Conservation (phyloP, 2,888 invertebrate genomes). For the Morpho deidamia region DNA sequence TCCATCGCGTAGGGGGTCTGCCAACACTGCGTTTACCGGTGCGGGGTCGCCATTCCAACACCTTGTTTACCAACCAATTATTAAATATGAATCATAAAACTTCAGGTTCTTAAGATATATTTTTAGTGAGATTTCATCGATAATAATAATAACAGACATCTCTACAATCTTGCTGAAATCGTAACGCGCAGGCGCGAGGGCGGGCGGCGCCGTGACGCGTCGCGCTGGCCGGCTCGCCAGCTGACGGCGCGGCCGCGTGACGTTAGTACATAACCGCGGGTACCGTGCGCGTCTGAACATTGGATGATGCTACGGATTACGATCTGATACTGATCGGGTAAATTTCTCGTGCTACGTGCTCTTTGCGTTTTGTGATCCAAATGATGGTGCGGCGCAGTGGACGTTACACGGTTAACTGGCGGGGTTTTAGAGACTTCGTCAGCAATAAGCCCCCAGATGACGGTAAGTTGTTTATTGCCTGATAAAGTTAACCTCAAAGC, state of each 20-base stretch:
- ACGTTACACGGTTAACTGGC: constrained; percentile 73
- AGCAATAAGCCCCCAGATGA: constrained; percentile 71
- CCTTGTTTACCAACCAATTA: too few species aligned
- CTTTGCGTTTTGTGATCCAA: constrained; percentile 30
- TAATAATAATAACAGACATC: constrained; percentile 19
- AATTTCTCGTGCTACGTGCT: constrained; percentile 24
- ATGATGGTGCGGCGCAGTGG: constrained; percentile 76
- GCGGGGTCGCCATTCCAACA: too few species aligned
- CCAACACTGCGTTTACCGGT: too few species aligned
- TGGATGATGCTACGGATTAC: constrained; percentile 34
- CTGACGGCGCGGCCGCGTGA: constrained; percentile 61
- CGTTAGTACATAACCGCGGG: constrained; percentile 56
- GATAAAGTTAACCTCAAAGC: constrained; percentile 29
- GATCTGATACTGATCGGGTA: constrained; percentile 24
- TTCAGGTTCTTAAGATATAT: too few species aligned
- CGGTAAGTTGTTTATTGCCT: constrained; percentile 45
- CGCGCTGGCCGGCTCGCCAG: constrained; percentile 44
- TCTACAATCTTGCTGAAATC: constrained; percentile 35
- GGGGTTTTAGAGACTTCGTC: constrained; percentile 69
- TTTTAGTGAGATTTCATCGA: constrained; percentile 17
- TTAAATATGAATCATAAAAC: too few species aligned
- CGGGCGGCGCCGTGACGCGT: constrained; percentile 57
- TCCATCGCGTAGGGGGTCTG: too few species aligned
- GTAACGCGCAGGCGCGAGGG: constrained; percentile 61
- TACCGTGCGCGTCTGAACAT: constrained; percentile 39